Percentiles rank a stretch among this genome's conserved stretches.
Conservation (phyloP, 2,888 invertebrate genomes). For the Heteromurus nitidus region DNA sequence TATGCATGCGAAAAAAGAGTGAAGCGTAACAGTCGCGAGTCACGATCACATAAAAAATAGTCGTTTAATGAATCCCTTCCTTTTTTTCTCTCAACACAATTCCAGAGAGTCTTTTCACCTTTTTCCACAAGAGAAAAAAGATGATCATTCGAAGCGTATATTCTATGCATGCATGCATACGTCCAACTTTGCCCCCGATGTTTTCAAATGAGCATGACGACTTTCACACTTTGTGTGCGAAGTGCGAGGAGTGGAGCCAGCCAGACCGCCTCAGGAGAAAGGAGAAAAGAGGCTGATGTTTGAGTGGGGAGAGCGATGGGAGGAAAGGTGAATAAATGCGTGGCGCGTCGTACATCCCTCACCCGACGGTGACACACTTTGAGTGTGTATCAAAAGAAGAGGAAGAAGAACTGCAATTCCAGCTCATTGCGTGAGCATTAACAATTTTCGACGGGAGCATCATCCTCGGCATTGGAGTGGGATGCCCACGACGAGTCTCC, state of each 20-base stretch:
- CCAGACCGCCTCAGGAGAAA: not conserved
- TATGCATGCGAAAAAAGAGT: not conserved
- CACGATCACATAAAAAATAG: slow-evolving; percentile 57
- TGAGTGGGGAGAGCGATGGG: too few relatives aligned
- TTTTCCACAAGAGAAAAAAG: not conserved
- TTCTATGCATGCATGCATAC: too few relatives aligned
- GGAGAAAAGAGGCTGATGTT: too few relatives aligned
- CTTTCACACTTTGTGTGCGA: not conserved
- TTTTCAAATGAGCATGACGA: too few relatives aligned
- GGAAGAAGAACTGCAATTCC: not conserved
- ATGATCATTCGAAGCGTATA: too few relatives aligned
- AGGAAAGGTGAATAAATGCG: not conserved
- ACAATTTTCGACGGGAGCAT: too few relatives aligned
- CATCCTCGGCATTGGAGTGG: not conserved
- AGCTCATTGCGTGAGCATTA: not conserved
- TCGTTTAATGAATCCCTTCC: slow-evolving; percentile 52
- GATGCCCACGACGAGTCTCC: not conserved
- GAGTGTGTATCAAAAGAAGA: too few relatives aligned
- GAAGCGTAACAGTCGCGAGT: slow-evolving; percentile 33
- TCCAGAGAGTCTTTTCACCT: not conserved
- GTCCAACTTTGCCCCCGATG: too few relatives aligned
- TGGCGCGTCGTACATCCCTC: not conserved
- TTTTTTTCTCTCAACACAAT: slow-evolving; percentile 14
- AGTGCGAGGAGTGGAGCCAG: not conserved
- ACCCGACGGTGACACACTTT: too few relatives aligned